Evolutionary conservation across 2,888 invertebrate species (phyloP), one percentile per base, ranked within the genome.

Genomic region (Drosophila mettleri): DNA sequence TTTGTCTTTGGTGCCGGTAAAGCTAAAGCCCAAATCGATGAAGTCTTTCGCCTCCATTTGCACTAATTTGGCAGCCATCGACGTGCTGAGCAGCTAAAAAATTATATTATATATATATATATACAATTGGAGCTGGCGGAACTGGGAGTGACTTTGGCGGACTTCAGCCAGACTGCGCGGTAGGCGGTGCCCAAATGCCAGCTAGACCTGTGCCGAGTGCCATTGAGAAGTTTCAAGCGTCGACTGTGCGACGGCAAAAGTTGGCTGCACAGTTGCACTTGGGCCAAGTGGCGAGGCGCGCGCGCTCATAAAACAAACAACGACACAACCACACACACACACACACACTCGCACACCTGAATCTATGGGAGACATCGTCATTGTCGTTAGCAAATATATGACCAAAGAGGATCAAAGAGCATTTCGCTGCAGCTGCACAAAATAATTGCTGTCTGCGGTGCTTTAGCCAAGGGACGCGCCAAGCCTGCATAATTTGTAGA

Each of bases 301-400:
- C 68, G 80, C 71, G 80, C 74, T 70, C 86, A 88, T 80, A 80
- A 86, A 86, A 86, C 84, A 86, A 88, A 88, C 74, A 80, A 69
- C 70, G 70, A 48, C 53, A 63, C 55, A 75, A 49, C 64, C 59
- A 53, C 36, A 62, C 54, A 69, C 63, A 70, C 31, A 43, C 27
- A 53, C 33, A 61, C 27, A 66, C 46, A 60, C 41, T 74, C 14
- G 54, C 22, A 46, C 29, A 60, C 65, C 76, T 75, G 86, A 54
- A 72, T 55, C 66, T 54, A 61, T 33, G 75, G 79, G 48, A 69
- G 86, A 76, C 84, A 74, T 57, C 86, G 72, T 68, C 84, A 83
- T 86, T 83, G 84, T 88, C 84, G 84, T 88, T 88, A 74, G 86
- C 69, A 85, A 86, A 85, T 85, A 88, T 88, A 88, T 86, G 84